phyloP scores from a whole-genome alignment of 2,888 invertebrate genomes.

The Cheiracanthium punctorium region DNA sequence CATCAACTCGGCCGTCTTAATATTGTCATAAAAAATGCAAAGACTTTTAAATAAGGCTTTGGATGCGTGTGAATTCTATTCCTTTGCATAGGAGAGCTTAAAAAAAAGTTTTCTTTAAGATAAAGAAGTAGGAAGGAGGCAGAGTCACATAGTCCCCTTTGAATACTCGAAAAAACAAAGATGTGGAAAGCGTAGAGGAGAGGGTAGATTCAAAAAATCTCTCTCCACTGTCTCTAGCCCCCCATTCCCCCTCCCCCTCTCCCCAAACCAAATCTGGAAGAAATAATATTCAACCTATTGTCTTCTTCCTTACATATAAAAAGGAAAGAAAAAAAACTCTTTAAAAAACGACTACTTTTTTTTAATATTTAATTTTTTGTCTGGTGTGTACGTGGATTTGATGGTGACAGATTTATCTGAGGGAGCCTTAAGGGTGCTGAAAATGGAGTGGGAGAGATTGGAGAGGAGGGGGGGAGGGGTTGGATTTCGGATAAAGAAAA shows the following conservation, averaged over 20 bases:
- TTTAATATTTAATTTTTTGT: constrained; percentile 11
- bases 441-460: not conserved
- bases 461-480: not conserved
- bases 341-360: constrained; percentile 54
- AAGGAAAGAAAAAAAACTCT: not conserved
- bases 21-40: not conserved
- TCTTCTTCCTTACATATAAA: constrained; percentile 42
- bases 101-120: constrained; percentile 13
- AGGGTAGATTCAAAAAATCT: not conserved
- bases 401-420: constrained; percentile 68
- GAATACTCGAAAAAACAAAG: constrained; percentile 50
- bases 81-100: not conserved
- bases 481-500: constrained; percentile 14
- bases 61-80: constrained; percentile 1
- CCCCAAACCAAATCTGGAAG: constrained; percentile 61
- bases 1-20: constrained; percentile 27
- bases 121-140: constrained; percentile 12
- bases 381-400: constrained; percentile 60
- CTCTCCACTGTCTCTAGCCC: too few species aligned
- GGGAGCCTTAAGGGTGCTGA: constrained; percentile 21
- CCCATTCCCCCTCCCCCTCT: constrained; percentile 34
- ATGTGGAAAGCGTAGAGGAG: constrained; percentile 6
- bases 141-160: constrained; percentile 11
- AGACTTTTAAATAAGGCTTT: constrained; percentile 12
- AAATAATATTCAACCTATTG: constrained; percentile 66